These are phyloP conservation scores for Nansenia antarctica DNA, from an alignment of 2,113 vertebrate genomes.

Conservation along the genomic window DNA sequence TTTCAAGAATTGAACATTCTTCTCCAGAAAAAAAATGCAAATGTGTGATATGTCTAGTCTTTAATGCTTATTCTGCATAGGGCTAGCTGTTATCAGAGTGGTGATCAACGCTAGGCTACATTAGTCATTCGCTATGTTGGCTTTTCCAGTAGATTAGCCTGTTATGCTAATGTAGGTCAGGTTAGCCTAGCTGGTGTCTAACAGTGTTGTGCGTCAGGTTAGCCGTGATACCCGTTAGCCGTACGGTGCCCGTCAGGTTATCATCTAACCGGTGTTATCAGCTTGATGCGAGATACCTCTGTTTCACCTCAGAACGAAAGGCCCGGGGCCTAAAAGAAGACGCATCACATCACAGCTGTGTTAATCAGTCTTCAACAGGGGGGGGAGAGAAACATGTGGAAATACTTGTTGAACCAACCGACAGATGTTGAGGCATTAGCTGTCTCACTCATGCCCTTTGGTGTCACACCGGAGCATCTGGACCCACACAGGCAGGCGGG, in stretches of 20 bases:
- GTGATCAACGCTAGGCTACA: too few species aligned
- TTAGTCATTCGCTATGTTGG: too few species aligned
- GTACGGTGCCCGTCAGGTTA: not conserved
- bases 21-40: too few species aligned
- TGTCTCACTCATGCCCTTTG: conserved; percentile 62
- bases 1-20: too few species aligned
- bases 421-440: conserved; percentile 76
- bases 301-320: too few species aligned
- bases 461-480: conserved; percentile 64
- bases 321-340: not conserved
- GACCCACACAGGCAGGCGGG: conserved; percentile 37
- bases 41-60: too few species aligned
- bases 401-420: conserved; percentile 74
- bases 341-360: conserved; percentile 65
- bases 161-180: too few species aligned
- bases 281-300: too few species aligned
- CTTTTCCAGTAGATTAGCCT: too few species aligned
- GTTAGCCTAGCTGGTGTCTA: not conserved
- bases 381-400: conserved; percentile 70
- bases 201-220: not conserved
- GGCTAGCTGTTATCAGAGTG: too few species aligned
- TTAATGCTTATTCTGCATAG: too few species aligned
- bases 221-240: not conserved
- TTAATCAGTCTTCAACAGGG: conserved; percentile 67
- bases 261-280: too few species aligned